Base-by-base conservation (phyloP, 2,797 vertebrate genomes). In the Lophius americanus region DNA sequence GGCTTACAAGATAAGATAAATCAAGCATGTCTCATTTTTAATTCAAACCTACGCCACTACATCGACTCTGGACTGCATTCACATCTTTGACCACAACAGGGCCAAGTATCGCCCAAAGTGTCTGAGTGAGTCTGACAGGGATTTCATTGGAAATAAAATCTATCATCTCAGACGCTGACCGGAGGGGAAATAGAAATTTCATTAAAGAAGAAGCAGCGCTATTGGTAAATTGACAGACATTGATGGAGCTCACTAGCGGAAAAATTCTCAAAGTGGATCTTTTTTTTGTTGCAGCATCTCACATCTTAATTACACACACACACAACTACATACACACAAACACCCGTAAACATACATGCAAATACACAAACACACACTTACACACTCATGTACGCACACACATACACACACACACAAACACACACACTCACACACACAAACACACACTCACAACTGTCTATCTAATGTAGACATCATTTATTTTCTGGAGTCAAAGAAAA, bases 101-200 rank as follows among this genome's bases (percentile, higher is more conserved):
- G 75, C 57, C 2, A 1, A 53, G 46, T 51, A 14, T 69, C 51
- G 23, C 23, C 23, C 23, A 64, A 66, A 23, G n/a, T 39, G 9
- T 72, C 50, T 0, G 37, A 41, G 68, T 52, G 61, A 0, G 57
- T 70, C 69, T 67, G 72, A 75, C 70, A 67, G 55, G 57, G 72
- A 70, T 72, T 76, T 84, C 78, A 76, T 71, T 42, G 75, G 64
- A 79, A 85, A 78, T 82, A 68, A 72, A 65, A 78, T 85, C 76
- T 62, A 74, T 84, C 86, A 79, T 74, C 52, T 10, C 35, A 14
- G 72, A 70, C n/a, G 54, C 37, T 43, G 51, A 77, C 82, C 38
- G 60, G 42, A 12, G 9, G 70, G 85, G 64, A 33, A 70, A 59
- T 60, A 9, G 12, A 9, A 50, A 44, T 83, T 85, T 84, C 75